Conservation (phyloP, 2,797 vertebrate genomes). For the Phataginus tricuspis region DNA sequence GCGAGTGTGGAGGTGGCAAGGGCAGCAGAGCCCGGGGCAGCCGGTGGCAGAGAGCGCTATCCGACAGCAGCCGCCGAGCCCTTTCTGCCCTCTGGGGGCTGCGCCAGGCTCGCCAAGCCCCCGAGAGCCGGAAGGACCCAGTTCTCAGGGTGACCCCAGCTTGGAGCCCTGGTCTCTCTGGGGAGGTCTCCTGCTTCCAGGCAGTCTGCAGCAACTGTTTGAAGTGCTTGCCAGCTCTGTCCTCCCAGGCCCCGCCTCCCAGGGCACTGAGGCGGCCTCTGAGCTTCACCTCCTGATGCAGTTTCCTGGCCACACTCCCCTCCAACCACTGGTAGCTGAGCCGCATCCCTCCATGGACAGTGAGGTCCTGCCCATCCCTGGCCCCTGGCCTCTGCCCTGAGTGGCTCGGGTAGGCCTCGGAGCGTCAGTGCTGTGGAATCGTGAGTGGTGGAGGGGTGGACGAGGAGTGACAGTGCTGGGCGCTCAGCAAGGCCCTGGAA, state of each 20-base stretch:
- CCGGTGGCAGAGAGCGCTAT: rapidly evolving
- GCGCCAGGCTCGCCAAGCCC: neutral
- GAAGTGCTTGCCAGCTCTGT: rapidly evolving
- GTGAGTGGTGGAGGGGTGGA: rapidly evolving
- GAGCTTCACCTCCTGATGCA: neutral
- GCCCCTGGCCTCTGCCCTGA: neutral
- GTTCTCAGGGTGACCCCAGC: neutral
- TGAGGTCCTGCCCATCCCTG: rapidly evolving
- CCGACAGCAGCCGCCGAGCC: rapidly evolving
- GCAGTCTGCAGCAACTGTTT: neutral
- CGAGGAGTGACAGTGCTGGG: rapidly evolving
- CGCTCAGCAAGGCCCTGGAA: too few relatives aligned
- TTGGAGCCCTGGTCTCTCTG: too few relatives aligned
- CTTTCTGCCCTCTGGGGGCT: rapidly evolving
- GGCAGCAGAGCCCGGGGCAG: rapidly evolving
- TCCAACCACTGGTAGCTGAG: neutral
- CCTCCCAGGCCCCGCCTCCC: rapidly evolving
- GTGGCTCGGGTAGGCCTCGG: neutral
- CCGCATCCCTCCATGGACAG: rapidly evolving
- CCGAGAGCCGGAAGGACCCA: neutral
- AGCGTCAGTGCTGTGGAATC: rapidly evolving
- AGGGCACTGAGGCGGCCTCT: neutral
- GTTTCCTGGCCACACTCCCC: neutral
- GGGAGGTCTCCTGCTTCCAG: neutral
- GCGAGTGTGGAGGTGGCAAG: neutral